phyloP scores from a whole-genome alignment of 1,140 invertebrate species.

The Cataglyphis hispanica region DNA sequence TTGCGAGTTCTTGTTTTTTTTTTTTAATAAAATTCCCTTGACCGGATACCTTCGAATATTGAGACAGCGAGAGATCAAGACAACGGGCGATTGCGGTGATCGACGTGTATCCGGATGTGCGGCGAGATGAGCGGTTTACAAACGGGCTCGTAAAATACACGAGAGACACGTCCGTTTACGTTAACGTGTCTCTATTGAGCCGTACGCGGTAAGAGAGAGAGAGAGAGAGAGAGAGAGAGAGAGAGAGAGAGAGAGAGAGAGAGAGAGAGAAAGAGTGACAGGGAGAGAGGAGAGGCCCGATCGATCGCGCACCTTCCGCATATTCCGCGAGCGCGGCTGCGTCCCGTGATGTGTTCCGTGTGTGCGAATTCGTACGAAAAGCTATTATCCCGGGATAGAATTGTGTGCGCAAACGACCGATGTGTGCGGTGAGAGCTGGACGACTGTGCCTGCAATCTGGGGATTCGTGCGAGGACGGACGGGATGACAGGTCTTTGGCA shows the following conservation, averaged over 20 bases:
- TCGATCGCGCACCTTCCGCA: conserved; percentile 39
- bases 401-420: conserved; percentile 22
- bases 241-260: background rate
- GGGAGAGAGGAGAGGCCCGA: background rate
- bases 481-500: conserved; percentile 17
- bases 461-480: conserved; percentile 1
- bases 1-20: background rate
- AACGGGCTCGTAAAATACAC: conserved; percentile 46
- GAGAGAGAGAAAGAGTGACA: background rate
- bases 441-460: conserved; percentile 11
- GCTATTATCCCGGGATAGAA: conserved; percentile 43
- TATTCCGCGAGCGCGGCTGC: conserved; percentile 21
- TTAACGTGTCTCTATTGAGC: conserved; percentile 47
- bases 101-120: conserved; percentile 16
- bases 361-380: conserved; percentile 44
- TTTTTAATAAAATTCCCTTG: background rate
- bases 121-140: conserved; percentile 34
- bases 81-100: conserved; percentile 10
- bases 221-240: background rate
- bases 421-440: background rate
- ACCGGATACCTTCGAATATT: background rate
- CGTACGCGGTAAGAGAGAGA: background rate
- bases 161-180: conserved; percentile 47
- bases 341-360: conserved; percentile 4
- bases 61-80: background rate